Evolutionary conservation across 2,888 invertebrate genomes (phyloP).

Genomic region (Lochmaea crataegi): DNA sequence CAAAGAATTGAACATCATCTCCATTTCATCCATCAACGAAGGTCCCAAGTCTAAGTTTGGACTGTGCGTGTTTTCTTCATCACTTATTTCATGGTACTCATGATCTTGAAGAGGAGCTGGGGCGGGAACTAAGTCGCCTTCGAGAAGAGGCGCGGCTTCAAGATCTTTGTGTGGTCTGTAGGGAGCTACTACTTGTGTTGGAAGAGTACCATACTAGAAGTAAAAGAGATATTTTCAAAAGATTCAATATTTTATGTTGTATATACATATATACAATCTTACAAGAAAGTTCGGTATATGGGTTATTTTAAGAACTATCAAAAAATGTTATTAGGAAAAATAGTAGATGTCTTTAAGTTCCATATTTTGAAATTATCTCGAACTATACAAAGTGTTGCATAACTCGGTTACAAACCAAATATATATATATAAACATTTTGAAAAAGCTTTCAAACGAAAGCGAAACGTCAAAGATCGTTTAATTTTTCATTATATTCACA

Average conservation of each 20-base stretch:
- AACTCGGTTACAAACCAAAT: too few species aligned
- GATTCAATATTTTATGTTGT: neutral
- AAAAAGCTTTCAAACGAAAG: too few species aligned
- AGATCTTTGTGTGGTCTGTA: conserved; percentile 89
- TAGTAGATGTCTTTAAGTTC: too few species aligned
- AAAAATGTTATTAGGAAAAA: too few species aligned
- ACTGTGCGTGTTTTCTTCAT: conserved; percentile 74
- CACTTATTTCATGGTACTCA: conserved; percentile 87
- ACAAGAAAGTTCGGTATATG: too few species aligned
- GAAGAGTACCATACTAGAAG: conserved; percentile 78
- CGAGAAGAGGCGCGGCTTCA: conserved; percentile 75
- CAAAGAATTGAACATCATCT: conserved; percentile 83
- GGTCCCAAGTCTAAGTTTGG: conserved; percentile 83
- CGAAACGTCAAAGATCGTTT: too few species aligned
- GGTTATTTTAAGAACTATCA: too few species aligned
- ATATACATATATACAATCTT: too few species aligned
- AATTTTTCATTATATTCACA: too few species aligned
- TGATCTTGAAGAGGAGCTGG: conserved; percentile 70
- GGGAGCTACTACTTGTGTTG: conserved; percentile 88
- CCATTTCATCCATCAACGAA: conserved; percentile 90
- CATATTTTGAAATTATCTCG: too few species aligned
- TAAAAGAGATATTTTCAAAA: neutral
- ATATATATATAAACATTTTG: too few species aligned
- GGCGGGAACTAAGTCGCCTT: conserved; percentile 59
- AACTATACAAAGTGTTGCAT: too few species aligned